phyloP scores from a whole-genome alignment of 64 coral and sea anemone species.

The Acropora yongei region DNA sequence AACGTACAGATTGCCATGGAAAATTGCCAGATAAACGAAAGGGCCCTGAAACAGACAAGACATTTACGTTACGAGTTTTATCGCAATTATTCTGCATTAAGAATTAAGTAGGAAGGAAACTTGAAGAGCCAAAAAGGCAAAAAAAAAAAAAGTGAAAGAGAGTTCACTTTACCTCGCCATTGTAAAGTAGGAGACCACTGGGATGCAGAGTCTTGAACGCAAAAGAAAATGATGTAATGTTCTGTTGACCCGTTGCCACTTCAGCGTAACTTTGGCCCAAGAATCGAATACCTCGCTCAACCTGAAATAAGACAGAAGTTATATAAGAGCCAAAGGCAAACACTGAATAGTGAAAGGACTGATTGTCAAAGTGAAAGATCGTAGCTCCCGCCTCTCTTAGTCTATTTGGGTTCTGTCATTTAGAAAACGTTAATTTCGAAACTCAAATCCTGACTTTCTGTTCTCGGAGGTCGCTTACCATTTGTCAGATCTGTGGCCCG shows the following conservation, averaged over 20 bases:
- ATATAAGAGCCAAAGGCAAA: too few relatives aligned
- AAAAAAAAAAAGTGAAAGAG: neutral
- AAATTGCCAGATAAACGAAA: conserved; percentile 88
- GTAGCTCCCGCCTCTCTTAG: too few relatives aligned
- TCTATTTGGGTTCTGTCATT: too few relatives aligned
- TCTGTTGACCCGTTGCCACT: conserved; percentile 35
- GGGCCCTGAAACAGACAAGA: conserved; percentile 50
- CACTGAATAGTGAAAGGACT: too few relatives aligned
- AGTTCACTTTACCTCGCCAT: conserved; percentile 44
- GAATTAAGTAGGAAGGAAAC: too few relatives aligned
- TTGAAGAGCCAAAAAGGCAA: too few relatives aligned
- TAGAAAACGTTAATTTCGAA: too few relatives aligned
- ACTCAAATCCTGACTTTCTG: too few relatives aligned
- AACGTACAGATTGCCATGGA: conserved; percentile 92
- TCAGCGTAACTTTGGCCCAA: conserved; percentile 71
- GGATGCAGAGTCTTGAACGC: conserved; percentile 91
- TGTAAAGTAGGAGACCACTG: conserved; percentile 79
- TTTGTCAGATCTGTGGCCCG: too few relatives aligned
- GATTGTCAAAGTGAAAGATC: too few relatives aligned
- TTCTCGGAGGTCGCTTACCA: too few relatives aligned
- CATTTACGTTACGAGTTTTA: neutral
- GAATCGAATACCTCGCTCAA: conserved; percentile 84
- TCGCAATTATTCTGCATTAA: neutral
- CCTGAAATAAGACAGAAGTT: conserved; percentile 16
- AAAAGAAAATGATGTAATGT: conserved; percentile 59